Conservation (phyloP, 30 jellyfish, hydroid and myxozoan genomes). For the Turritopsis rubra region DNA sequence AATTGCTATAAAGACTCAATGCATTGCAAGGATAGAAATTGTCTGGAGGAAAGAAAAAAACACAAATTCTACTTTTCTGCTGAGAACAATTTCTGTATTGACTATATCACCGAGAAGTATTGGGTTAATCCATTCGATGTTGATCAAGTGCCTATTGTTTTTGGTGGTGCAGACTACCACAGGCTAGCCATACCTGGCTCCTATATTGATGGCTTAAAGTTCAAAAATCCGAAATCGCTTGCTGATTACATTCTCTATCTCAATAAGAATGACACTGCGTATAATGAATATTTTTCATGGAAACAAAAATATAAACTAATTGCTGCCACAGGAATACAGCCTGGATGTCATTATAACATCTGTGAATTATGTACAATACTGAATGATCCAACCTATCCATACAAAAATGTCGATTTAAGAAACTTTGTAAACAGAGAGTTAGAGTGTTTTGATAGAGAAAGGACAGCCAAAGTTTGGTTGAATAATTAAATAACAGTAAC, state of each 20-base stretch:
- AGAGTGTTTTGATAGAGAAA: no score
- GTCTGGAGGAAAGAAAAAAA: neutral
- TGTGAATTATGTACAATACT: neutral
- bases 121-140: neutral
- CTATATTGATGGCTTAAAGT: neutral
- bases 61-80: neutral
- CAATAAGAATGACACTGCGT: neutral
- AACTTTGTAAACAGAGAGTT: neutral
- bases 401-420: neutral
- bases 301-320: neutral
- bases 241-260: neutral
- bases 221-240: neutral
- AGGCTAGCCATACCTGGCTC: conserved; percentile 3
- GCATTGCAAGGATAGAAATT: neutral
- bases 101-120: neutral
- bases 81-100: neutral
- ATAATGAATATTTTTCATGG: neutral
- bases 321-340: neutral
- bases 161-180: conserved; percentile 8
- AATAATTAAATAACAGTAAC: no score
- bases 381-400: neutral
- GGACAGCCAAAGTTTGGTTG: no score
- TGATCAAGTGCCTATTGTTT: neutral
- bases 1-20: neutral
- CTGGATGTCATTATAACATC: neutral